Conservation (phyloP, 1,140 invertebrate genomes). For the Cephus cinctus region DNA sequence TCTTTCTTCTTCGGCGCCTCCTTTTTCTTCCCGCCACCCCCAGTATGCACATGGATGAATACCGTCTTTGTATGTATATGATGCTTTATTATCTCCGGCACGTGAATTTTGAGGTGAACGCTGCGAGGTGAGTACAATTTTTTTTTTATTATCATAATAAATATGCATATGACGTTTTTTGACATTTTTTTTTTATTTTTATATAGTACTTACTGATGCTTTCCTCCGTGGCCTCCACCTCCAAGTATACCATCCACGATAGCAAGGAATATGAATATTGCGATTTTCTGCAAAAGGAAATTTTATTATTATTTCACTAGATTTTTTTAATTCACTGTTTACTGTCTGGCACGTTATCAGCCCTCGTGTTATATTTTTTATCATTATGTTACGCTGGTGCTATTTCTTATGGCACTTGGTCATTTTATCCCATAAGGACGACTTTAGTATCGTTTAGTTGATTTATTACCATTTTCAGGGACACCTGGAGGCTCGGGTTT, state of each 20-base stretch:
- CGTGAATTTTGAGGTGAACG: constrained; percentile 57
- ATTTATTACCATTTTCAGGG: neutral
- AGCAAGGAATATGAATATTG: neutral
- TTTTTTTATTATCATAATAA: neutral
- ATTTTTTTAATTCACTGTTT: no score
- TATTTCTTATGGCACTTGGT: no score
- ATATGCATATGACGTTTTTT: neutral
- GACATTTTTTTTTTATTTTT: neutral
- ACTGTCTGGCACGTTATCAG: no score
- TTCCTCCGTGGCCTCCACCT: constrained; percentile 3
- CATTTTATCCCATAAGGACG: no score
- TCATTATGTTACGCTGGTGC: no score
- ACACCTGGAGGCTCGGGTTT: neutral
- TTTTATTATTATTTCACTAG: no score
- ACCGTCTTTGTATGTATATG: constrained; percentile 60
- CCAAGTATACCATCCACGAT: neutral
- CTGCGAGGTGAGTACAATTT: constrained; percentile 44
- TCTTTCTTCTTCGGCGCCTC: constrained; percentile 22
- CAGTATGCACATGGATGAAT: constrained; percentile 54
- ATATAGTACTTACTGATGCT: constrained; percentile 10
- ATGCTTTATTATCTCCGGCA: constrained; percentile 61
- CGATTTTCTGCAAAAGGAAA: neutral
- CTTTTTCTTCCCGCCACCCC: constrained; percentile 1
- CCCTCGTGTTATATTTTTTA: no score
- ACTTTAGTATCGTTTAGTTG: no score